A percentile compares a stretch with the other conserved stretches of the same genome.
phyloP scores from a whole-genome alignment of 2,888 invertebrate genomes.

The Seira musarum region DNA sequence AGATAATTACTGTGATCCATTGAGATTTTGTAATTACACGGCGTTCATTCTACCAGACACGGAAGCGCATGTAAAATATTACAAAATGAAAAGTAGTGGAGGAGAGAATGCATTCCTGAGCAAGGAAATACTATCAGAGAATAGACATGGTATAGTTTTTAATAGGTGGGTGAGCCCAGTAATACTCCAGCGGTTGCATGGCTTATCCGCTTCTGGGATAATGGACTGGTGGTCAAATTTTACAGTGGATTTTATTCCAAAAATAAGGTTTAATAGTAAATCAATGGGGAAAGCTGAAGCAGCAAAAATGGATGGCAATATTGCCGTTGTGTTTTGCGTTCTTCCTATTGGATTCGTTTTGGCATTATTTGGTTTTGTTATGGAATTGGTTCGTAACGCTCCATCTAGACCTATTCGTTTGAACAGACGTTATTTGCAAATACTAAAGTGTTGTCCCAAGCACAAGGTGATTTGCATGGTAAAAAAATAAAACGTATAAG shows the following conservation, averaged over 20 bases:
- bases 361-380: too few species aligned
- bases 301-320: background rate
- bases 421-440: too few species aligned
- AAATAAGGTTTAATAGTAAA: background rate
- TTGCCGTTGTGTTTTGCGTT: background rate
- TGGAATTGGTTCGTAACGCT: too few species aligned
- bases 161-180: background rate
- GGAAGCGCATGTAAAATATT: background rate
- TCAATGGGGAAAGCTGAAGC: background rate
- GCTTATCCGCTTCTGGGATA: background rate
- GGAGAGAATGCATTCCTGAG: background rate
- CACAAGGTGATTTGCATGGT: too few species aligned
- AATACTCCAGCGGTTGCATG: conserved; percentile 10
- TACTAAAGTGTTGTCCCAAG: too few species aligned
- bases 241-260: background rate
- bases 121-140: background rate
- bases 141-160: background rate
- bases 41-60: conserved; percentile 12
- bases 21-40: conserved; percentile 6
- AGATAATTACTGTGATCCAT: too few species aligned
- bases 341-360: too few species aligned
- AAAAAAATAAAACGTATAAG: too few species aligned
- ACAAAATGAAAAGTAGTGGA: background rate
- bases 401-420: too few species aligned
- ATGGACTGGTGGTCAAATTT: background rate